phyloP scores from a whole-genome alignment of 92 coral and sea anemone species.

The Montipora capitata region DNA sequence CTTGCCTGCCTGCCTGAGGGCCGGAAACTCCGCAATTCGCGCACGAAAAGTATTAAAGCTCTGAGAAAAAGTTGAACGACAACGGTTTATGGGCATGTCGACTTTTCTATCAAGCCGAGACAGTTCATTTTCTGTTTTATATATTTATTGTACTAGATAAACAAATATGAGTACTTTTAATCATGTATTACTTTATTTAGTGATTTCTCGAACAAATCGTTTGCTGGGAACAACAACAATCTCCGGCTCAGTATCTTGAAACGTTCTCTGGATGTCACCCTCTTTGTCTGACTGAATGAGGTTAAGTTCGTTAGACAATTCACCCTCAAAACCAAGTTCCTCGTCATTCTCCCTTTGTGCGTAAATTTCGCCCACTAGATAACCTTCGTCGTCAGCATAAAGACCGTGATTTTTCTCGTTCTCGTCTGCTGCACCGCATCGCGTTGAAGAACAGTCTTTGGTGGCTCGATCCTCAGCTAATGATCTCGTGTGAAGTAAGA shows the following conservation, averaged over 20 bases:
- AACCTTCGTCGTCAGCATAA: conserved; percentile 38
- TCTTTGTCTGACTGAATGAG: conserved; percentile 1
- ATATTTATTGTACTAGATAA: neutral
- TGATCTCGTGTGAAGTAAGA: conserved; percentile 19
- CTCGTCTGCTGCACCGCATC: too few relatives aligned
- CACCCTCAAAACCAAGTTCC: conserved; percentile 42
- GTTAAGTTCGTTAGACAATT: conserved; percentile 24
- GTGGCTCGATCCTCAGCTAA: neutral
- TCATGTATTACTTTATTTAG: neutral
- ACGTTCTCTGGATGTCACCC: neutral
- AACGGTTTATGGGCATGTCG: too few relatives aligned
- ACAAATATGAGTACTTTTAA: neutral
- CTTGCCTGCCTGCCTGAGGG: too few relatives aligned
- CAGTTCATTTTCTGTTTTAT: too few relatives aligned
- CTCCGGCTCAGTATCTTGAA: conserved; percentile 8
- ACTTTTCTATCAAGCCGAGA: too few relatives aligned
- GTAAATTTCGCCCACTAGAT: conserved; percentile 17
- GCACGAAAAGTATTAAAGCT: too few relatives aligned
- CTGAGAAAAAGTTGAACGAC: too few relatives aligned
- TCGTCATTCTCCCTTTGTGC: conserved; percentile 10
- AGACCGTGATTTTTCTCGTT: neutral
- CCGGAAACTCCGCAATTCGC: too few relatives aligned
- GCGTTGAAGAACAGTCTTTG: neutral
- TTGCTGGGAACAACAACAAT: conserved; percentile 24
- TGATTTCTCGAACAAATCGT: conserved; percentile 50